Percentiles rank a stretch among this genome's conserved stretches.
These are phyloP conservation scores for Oscheius sp. DNA, from an alignment of 2,888 invertebrate genomes.

Conservation along the genomic window DNA sequence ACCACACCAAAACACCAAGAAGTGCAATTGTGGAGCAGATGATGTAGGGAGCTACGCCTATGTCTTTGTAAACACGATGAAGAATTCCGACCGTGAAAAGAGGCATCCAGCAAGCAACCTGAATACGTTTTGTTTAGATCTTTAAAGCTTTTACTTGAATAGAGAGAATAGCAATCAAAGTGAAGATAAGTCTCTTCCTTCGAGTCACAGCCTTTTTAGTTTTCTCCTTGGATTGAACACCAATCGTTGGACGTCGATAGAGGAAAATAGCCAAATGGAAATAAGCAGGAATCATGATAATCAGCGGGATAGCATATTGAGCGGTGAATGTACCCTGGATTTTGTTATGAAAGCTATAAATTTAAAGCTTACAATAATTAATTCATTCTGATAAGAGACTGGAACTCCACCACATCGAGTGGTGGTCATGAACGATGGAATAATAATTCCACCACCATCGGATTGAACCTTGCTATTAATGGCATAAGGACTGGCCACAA, in stretches of 20 bases:
- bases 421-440: not conserved
- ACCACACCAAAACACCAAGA: conserved; percentile 20
- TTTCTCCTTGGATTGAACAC: conserved; percentile 43
- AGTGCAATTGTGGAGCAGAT: conserved; percentile 21
- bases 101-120: conserved; percentile 50
- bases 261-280: conserved; percentile 46
- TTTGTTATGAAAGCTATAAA: not conserved
- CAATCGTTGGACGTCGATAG: conserved; percentile 42
- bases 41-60: conserved; percentile 2
- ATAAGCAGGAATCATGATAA: conserved; percentile 49
- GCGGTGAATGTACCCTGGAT: conserved; percentile 43
- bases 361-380: conserved; percentile 3
- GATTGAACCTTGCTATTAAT: not conserved
- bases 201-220: conserved; percentile 27
- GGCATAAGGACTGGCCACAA: conserved; percentile 44
- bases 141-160: conserved; percentile 17
- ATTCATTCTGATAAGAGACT: not conserved
- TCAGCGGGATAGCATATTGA: conserved; percentile 44
- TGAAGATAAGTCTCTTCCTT: conserved; percentile 38
- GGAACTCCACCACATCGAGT: conserved; percentile 23
- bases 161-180: conserved; percentile 43
- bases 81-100: conserved; percentile 37
- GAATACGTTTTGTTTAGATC: conserved; percentile 14
- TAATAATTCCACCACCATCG: not conserved
- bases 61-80: not conserved